Conservation (phyloP, 2,113 vertebrate genomes). For the Choloepus hoffmanni region DNA sequence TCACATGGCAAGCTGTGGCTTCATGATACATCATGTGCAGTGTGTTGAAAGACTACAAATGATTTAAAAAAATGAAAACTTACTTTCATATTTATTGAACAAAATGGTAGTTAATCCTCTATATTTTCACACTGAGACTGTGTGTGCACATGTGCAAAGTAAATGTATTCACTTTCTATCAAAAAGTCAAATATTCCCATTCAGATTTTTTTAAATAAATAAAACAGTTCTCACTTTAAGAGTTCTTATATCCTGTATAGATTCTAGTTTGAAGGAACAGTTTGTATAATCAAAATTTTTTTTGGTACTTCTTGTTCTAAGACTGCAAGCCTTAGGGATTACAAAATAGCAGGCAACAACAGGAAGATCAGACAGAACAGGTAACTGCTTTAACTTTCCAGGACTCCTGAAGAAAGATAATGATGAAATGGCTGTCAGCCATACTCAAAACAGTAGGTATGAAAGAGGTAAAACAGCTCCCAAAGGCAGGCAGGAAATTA, state of each 20-base stretch:
- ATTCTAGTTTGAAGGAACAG: constrained; percentile 6
- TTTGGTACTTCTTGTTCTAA: constrained; percentile 44
- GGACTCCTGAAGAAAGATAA: neutral
- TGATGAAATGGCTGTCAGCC: neutral
- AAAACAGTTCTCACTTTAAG: constrained; percentile 4
- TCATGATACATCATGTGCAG: constrained; percentile 99
- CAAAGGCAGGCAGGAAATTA: neutral
- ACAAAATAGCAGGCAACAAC: neutral
- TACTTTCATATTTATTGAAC: constrained; percentile 56
- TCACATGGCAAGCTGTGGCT: constrained; percentile 99
- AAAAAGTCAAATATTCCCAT: neutral
- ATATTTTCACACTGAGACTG: constrained; percentile 7
- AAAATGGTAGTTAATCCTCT: constrained; percentile 36
- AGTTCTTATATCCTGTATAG: neutral
- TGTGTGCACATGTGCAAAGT: neutral
- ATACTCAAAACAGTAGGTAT: constrained; percentile 25
- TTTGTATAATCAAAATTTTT: neutral
- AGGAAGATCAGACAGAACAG: neutral
- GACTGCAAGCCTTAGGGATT: neutral
- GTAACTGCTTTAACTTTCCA: constrained; percentile 12
- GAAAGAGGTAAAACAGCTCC: constrained; percentile 3
- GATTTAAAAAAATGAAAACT: constrained; percentile 60
- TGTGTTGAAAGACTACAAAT: constrained; percentile 96
- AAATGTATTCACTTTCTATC: constrained; percentile 26
- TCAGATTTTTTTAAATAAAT: constrained; percentile 17